These are phyloP conservation scores for Neoscelio sp. DNA, from an alignment of 2,888 invertebrate genomes.

Conservation along the genomic window DNA sequence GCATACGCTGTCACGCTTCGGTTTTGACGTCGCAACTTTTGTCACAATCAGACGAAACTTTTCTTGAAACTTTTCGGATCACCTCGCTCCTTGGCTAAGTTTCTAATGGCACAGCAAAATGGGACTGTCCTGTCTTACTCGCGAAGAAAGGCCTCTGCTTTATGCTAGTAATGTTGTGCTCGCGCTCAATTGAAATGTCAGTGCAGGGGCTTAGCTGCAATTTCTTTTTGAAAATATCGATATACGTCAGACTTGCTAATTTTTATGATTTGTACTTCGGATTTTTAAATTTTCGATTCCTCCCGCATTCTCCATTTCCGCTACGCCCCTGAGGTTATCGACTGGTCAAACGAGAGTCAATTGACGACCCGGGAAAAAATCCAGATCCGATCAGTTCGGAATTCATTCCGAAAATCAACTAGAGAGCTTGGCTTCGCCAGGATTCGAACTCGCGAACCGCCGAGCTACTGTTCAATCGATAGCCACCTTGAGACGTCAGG, in stretches of 20 bases:
- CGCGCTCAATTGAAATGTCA: conserved; percentile 14
- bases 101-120: conserved; percentile 32
- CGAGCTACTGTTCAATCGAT: too few relatives aligned
- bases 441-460: too few relatives aligned
- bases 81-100: conserved; percentile 12
- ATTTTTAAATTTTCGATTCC: too few relatives aligned
- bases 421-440: too few relatives aligned
- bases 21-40: not conserved
- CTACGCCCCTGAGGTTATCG: too few relatives aligned
- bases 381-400: too few relatives aligned
- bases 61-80: conserved; percentile 72
- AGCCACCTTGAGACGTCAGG: too few relatives aligned
- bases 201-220: not conserved
- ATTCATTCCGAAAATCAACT: too few relatives aligned
- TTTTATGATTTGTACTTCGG: not conserved
- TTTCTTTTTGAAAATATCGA: not conserved
- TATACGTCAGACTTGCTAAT: not conserved
- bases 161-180: conserved; percentile 33
- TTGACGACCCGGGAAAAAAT: too few relatives aligned
- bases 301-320: too few relatives aligned
- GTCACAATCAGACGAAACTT: conserved; percentile 68
- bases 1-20: not conserved
- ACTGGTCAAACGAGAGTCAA: too few relatives aligned
- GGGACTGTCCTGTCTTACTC: conserved; percentile 28
- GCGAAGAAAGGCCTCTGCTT: conserved; percentile 35